These are phyloP conservation scores for Melipona beecheii DNA, from an alignment of 2,888 invertebrate species.

Conservation along the genomic window DNA sequence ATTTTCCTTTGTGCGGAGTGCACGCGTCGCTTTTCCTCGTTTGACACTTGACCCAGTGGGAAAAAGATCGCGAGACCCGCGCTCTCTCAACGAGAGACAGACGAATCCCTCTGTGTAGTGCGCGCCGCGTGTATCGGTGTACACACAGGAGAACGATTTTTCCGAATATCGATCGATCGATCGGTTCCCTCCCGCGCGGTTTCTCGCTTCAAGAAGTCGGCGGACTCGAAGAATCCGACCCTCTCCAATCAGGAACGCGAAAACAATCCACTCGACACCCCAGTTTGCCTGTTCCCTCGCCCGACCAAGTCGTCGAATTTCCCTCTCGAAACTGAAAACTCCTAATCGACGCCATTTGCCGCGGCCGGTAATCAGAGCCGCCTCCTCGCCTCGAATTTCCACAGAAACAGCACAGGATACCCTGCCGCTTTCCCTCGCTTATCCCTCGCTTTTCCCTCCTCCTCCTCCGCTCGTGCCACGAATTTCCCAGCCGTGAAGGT, in stretches of 20 bases:
- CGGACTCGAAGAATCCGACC: not conserved
- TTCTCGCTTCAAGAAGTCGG: not conserved
- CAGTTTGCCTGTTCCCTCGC: not conserved
- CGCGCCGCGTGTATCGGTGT: no score
- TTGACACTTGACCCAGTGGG: constrained; percentile 27
- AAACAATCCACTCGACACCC: constrained; percentile 7
- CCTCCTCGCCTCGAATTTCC: constrained; percentile 8
- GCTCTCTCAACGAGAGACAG: not conserved
- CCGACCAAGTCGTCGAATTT: constrained; percentile 18
- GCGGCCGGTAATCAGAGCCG: constrained; percentile 1
- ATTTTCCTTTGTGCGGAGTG: constrained; percentile 15
- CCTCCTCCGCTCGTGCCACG: not conserved
- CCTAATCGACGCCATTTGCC: not conserved
- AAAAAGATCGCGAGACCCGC: not conserved
- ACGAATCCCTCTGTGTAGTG: not conserved
- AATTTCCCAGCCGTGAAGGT: no score
- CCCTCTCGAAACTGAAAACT: constrained; percentile 28
- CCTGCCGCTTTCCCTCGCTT: not conserved
- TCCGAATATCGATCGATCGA: not conserved
- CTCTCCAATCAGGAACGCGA: constrained; percentile 3
- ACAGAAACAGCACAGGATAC: not conserved
- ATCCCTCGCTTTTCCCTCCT: no score
- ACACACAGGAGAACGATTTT: no score
- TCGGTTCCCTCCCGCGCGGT: not conserved
- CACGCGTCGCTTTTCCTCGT: not conserved